phyloP scores from a whole-genome alignment of 2,888 invertebrate genomes.

The Eurois occulta region DNA sequence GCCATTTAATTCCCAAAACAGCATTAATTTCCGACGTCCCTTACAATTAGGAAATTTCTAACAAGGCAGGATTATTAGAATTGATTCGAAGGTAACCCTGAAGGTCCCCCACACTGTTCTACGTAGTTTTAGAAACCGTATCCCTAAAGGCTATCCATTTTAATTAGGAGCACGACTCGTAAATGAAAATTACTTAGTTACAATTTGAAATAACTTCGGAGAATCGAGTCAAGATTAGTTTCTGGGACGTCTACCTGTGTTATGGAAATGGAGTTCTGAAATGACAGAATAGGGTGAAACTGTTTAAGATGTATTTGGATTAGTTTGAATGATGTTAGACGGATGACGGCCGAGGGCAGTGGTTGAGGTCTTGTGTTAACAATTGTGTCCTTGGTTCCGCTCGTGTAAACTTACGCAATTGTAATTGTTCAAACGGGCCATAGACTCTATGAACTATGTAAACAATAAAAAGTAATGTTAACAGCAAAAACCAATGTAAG shows the following conservation, averaged over 20 bases:
- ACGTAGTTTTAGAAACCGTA: conserved; percentile 48
- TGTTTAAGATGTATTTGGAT: conserved; percentile 28
- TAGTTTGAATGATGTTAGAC: conserved; percentile 18
- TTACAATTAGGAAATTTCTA: conserved; percentile 57
- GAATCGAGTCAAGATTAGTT: conserved; percentile 59
- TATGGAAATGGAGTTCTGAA: conserved; percentile 31
- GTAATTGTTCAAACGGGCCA: not conserved
- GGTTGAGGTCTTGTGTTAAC: not conserved
- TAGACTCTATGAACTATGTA: not conserved
- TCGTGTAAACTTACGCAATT: not conserved
- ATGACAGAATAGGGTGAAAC: conserved; percentile 33
- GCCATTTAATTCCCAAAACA: conserved; percentile 35
- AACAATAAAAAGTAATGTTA: not conserved
- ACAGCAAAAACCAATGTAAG: not conserved
- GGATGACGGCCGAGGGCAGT: not conserved
- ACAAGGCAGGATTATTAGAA: conserved; percentile 63
- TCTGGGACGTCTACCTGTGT: conserved; percentile 49
- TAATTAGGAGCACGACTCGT: conserved; percentile 62
- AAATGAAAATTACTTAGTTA: conserved; percentile 60
- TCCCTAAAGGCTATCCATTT: conserved; percentile 61
- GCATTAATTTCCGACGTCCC: conserved; percentile 32
- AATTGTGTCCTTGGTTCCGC: too few relatives aligned
- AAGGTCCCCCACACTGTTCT: conserved; percentile 40
- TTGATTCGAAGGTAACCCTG: conserved; percentile 57
- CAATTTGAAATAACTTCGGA: conserved; percentile 57